phyloP scores from a whole-genome alignment of 92 coral and sea anemone genomes.

The Pocillopora meandrina region DNA sequence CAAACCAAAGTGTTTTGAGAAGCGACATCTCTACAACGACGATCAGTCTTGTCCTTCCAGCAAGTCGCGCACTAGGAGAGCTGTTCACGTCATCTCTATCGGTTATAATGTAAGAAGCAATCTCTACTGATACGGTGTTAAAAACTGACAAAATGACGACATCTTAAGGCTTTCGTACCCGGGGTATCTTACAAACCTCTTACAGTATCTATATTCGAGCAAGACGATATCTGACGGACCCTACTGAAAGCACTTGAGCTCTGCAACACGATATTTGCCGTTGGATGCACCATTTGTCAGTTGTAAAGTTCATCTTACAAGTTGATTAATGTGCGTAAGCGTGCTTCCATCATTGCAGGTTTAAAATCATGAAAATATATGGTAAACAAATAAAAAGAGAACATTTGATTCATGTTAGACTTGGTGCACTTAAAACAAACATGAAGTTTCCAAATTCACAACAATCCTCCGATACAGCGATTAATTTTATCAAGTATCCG shows the following conservation, averaged over 20 bases:
- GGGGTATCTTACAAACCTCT: no score
- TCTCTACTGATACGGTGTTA: no score
- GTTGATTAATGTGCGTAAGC: no score
- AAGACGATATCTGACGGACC: no score
- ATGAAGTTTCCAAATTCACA: slow-evolving; percentile 8
- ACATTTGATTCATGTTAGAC: slow-evolving; percentile 16
- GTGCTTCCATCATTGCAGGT: no score
- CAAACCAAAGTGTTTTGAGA: background rate
- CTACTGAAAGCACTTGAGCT: no score
- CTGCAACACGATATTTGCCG: no score
- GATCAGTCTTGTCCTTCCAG: background rate
- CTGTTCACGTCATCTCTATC: background rate
- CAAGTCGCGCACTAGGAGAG: background rate
- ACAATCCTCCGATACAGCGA: background rate
- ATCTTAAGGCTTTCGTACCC: no score
- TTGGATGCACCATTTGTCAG: no score
- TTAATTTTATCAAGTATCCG: slow-evolving; percentile 11
- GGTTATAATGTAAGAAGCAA: no score
- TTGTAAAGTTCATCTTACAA: background rate
- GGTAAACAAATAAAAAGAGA: slow-evolving; percentile 29
- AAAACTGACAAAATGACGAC: no score
- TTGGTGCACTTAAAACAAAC: slow-evolving; percentile 28
- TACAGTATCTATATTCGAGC: no score
- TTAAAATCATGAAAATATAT: slow-evolving; percentile 6
- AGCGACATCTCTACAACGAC: background rate